Evolutionary conservation across 2,797 vertebrate genomes (phyloP).

Genomic region (Falco rusticolus): DNA sequence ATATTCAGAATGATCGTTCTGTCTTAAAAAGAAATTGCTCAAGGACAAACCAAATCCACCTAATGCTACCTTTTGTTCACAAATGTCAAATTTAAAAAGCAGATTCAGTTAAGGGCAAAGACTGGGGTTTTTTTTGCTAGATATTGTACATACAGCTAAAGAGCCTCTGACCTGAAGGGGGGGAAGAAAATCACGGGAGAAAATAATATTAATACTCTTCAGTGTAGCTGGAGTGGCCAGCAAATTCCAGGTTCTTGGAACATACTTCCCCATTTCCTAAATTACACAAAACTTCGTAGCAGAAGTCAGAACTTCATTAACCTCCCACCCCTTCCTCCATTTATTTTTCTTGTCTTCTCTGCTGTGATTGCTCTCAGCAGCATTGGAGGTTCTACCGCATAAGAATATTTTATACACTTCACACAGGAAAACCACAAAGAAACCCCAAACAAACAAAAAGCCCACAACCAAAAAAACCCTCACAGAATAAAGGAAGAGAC

Average conservation of each 20-base stretch:
- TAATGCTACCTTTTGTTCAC: not conserved
- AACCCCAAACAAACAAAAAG: not conserved
- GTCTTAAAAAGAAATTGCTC: not conserved
- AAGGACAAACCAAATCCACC: not conserved
- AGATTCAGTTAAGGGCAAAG: not conserved
- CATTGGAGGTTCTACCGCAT: accelerated
- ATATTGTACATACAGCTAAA: not conserved
- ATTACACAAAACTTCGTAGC: not conserved
- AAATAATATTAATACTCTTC: not conserved
- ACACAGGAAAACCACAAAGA: not conserved
- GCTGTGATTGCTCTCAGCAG: accelerated
- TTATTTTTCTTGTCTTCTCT: not conserved
- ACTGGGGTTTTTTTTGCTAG: accelerated
- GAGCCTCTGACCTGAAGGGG: not conserved
- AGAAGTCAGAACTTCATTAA: not conserved
- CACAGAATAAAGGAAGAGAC: not conserved
- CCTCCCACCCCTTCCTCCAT: not conserved
- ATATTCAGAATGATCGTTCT: not conserved
- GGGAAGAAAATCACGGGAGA: accelerated
- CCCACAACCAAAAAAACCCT: no score
- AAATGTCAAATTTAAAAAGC: not conserved
- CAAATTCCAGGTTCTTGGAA: not conserved
- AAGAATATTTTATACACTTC: not conserved
- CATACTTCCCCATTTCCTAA: not conserved
- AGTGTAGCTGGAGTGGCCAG: not conserved